These are phyloP conservation scores for Drosophila meridiana DNA, from an alignment of 2,888 invertebrate genomes.

Conservation along the genomic window DNA sequence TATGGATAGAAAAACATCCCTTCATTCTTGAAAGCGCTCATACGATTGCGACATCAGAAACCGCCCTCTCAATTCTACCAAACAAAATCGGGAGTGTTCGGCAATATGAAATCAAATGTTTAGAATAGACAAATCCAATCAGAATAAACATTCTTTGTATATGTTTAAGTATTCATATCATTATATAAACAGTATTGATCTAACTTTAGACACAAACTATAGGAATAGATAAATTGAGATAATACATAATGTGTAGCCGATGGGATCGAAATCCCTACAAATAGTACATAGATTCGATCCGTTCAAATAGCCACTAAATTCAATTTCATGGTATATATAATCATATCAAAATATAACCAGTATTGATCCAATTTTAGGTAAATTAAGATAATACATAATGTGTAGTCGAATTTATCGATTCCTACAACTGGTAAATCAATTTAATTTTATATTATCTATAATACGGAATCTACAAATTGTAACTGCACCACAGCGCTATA, in stretches of 20 bases:
- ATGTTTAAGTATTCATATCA: background rate
- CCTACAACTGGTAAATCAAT: background rate
- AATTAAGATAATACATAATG: too few species aligned
- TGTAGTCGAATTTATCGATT: too few species aligned
- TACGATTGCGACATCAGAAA: background rate
- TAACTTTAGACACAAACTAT: background rate
- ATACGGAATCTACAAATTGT: background rate
- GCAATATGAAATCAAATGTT: too few species aligned
- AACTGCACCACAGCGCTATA: constrained; percentile 29
- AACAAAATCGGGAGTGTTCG: too few species aligned
- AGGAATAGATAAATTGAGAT: background rate
- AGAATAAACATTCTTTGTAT: too few species aligned
- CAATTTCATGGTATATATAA: too few species aligned
- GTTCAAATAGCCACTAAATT: too few species aligned
- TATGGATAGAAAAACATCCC: background rate
- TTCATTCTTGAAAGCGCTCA: background rate
- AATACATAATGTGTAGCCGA: background rate
- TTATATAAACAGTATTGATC: background rate
- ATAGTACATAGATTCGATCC: background rate
- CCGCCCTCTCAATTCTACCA: background rate
- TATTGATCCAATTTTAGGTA: too few species aligned
- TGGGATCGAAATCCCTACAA: background rate
- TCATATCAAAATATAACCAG: too few species aligned
- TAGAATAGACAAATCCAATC: too few species aligned
- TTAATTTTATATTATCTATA: background rate